Conservation (phyloP, 1,140 invertebrate species). For the Aradophagus sp. region DNA sequence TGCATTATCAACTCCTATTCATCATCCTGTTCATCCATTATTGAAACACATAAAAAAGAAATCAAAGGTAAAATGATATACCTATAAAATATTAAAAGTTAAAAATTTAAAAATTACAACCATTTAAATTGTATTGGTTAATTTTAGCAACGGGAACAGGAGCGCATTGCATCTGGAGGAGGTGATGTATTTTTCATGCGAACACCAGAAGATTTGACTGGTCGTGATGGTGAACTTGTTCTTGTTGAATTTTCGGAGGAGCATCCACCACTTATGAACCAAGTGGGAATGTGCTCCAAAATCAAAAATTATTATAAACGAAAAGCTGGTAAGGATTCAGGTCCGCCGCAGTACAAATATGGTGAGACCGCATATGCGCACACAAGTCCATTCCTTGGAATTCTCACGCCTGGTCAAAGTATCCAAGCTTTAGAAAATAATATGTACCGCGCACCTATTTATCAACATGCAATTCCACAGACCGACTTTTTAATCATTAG, state of each 20-base stretch:
- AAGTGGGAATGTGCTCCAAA: constrained; percentile 98
- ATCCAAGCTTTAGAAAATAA: constrained; percentile 98
- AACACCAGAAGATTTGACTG: constrained; percentile 95
- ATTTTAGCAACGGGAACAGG: constrained; percentile 89
- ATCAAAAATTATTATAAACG: constrained; percentile 99
- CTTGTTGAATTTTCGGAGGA: constrained; percentile 98
- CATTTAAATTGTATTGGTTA: too few species aligned
- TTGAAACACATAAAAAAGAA: constrained; percentile 95
- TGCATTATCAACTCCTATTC: constrained; percentile 79
- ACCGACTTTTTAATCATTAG: constrained; percentile 97
- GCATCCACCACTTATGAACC: constrained; percentile 96
- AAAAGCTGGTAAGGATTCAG: constrained; percentile 92
- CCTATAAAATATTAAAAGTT: too few species aligned
- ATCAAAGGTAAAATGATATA: constrained; percentile 88
- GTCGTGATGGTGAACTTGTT: constrained; percentile 94
- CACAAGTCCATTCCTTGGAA: constrained; percentile 97
- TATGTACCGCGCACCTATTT: constrained; percentile 97
- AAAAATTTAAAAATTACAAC: too few species aligned
- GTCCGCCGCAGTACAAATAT: constrained; percentile 90
- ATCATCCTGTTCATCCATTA: constrained; percentile 86
- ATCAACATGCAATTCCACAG: constrained; percentile 86
- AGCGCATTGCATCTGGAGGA: constrained; percentile 94
- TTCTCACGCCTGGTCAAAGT: constrained; percentile 92
- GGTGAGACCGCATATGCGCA: constrained; percentile 98
- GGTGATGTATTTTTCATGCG: constrained; percentile 99